phyloP scores from a whole-genome alignment of 2,113 vertebrate genomes.

The Hassar affinis region DNA sequence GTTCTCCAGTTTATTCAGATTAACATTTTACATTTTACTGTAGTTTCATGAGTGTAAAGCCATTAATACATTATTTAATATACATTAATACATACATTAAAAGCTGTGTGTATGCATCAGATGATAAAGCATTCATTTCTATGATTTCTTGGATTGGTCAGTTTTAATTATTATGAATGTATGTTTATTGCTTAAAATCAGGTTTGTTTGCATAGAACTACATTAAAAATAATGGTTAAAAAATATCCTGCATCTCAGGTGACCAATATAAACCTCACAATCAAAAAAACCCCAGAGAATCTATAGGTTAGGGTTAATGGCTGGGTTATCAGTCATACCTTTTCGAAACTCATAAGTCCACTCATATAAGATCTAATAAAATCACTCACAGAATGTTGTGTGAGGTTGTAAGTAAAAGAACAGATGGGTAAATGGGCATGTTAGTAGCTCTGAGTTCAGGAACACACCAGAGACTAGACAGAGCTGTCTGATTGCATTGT shows the following conservation, averaged over 20 bases:
- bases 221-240: background rate
- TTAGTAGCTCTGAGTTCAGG: constrained; percentile 10
- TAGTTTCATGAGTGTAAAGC: background rate
- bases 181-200: background rate
- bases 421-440: constrained; percentile 10
- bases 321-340: background rate
- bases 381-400: background rate
- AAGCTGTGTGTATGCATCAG: background rate
- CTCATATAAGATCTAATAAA: background rate
- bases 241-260: background rate
- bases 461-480: constrained; percentile 15
- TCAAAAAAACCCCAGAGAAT: background rate
- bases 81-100: background rate
- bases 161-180: background rate
- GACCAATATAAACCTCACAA: background rate
- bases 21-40: background rate
- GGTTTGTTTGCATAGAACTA: background rate
- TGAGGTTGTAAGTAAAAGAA: constrained; percentile 39
- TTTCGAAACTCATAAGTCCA: background rate
- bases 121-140: background rate
- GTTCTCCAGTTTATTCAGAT: background rate
- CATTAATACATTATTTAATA: too few species aligned
- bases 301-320: background rate
- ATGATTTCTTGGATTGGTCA: background rate
- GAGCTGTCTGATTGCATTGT: constrained; percentile 19